Conservation (phyloP, 2,113 vertebrate genomes). For the Bufo bufo region DNA sequence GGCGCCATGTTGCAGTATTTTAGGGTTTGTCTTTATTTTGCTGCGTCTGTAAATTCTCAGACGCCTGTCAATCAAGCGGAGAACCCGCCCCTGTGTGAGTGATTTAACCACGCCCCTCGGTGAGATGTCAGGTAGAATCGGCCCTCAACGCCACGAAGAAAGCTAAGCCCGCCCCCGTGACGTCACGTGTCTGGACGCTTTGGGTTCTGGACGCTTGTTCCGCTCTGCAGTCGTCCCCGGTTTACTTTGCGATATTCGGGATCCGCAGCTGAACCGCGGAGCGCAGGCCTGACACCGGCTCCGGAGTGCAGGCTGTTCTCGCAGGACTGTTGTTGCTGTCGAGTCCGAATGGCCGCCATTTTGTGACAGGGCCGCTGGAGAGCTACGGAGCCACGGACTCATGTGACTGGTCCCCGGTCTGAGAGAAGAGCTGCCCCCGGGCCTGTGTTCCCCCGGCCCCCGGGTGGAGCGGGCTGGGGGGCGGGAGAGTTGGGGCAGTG, state of each 20-base stretch:
- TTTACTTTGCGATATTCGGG: background rate
- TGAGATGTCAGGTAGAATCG: background rate
- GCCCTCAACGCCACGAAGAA: background rate
- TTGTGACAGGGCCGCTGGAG: slow-evolving; percentile 21
- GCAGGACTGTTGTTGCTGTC: background rate
- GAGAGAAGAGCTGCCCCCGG: slow-evolving; percentile 24
- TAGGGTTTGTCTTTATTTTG: background rate
- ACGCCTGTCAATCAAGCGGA: background rate
- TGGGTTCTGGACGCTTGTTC: background rate
- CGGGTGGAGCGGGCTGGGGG: slow-evolving; percentile 35
- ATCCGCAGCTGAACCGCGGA: too few relatives aligned
- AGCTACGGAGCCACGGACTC: slow-evolving; percentile 2
- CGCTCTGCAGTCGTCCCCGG: background rate
- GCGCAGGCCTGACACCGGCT: too few relatives aligned
- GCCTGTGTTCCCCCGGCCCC: slow-evolving; percentile 44
- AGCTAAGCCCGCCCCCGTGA: background rate
- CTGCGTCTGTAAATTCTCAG: background rate
- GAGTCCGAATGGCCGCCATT: slow-evolving; percentile 26
- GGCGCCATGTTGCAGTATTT: background rate
- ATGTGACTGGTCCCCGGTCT: slow-evolving; percentile 19
- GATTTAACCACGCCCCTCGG: background rate
- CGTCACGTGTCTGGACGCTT: slow-evolving; percentile 22
- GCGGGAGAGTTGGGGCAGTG: background rate
- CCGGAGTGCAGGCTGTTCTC: background rate
- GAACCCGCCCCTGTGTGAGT: background rate